Conservation (phyloP, 2,888 invertebrate genomes). For the Noctua janthe region DNA sequence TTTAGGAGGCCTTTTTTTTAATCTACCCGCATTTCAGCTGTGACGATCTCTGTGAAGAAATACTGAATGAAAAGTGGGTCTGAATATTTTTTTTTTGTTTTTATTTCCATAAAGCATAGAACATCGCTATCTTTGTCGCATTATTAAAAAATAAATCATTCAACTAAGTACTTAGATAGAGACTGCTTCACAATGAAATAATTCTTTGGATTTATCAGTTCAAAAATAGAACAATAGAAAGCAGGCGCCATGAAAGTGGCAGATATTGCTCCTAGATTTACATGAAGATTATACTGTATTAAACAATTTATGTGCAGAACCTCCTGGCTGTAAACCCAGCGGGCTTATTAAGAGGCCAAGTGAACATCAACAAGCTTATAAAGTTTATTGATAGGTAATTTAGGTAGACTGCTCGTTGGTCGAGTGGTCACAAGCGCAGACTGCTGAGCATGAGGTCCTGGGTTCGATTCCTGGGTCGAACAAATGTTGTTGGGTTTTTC, state of each 20-base stretch:
- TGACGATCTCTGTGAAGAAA: slow-evolving; percentile 27
- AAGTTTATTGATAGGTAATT: background rate
- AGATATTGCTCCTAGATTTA: background rate
- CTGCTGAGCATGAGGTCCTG: too few species aligned
- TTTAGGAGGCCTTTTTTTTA: slow-evolving; percentile 48
- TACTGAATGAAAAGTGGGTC: slow-evolving; percentile 16
- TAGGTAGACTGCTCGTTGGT: background rate
- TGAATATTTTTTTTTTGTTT: slow-evolving; percentile 17
- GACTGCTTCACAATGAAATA: background rate
- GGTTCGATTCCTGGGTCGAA: too few species aligned
- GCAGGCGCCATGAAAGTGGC: background rate
- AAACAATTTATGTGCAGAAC: background rate
- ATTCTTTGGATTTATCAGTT: background rate
- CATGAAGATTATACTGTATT: background rate
- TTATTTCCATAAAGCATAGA: slow-evolving; percentile 1
- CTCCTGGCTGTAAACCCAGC: background rate
- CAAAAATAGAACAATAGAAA: background rate
- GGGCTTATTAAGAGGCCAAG: background rate
- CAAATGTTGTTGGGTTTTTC: too few species aligned
- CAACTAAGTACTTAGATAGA: background rate
- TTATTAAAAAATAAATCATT: background rate
- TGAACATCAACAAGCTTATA: slow-evolving; percentile 10
- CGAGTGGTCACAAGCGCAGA: background rate
- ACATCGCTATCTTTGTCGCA: background rate
- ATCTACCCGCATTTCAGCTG: slow-evolving; percentile 50